These are phyloP conservation scores for Semaprochilodus insignis DNA, from an alignment of 2,797 vertebrate species.

Conservation along the genomic window DNA sequence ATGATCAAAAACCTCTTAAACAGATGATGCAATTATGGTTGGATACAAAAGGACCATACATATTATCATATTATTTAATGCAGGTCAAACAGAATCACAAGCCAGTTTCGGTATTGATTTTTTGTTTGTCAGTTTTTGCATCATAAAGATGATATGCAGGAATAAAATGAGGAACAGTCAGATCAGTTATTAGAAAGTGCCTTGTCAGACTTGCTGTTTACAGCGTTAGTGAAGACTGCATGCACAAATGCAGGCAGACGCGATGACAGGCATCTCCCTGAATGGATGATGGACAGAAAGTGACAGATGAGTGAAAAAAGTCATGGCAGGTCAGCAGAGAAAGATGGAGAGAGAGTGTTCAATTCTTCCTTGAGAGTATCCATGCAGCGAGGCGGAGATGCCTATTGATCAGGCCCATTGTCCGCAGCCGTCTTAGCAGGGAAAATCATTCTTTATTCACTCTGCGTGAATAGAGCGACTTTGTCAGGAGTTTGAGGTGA, in stretches of 20 bases:
- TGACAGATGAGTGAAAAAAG: constrained; percentile 47
- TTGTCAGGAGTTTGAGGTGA: constrained; percentile 20
- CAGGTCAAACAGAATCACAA: no score
- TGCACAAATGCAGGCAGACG: neutral
- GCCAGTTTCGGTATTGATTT: no score
- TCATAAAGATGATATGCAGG: neutral
- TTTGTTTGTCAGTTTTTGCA: neutral
- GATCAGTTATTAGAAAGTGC: neutral
- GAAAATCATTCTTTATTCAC: constrained; percentile 52
- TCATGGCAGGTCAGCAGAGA: constrained; percentile 32
- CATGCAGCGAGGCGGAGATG: constrained; percentile 24
- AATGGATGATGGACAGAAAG: constrained; percentile 44
- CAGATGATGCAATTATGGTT: no score
- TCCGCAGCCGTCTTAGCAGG: constrained; percentile 33
- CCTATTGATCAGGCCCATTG: constrained; percentile 51
- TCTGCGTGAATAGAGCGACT: constrained; percentile 36
- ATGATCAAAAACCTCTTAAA: no score
- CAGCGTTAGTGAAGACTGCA: neutral
- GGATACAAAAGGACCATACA: no score
- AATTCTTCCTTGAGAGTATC: constrained; percentile 30
- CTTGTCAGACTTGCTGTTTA: neutral
- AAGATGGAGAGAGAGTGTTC: constrained; percentile 39
- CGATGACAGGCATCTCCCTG: constrained; percentile 15
- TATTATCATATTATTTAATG: no score
- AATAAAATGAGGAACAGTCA: neutral